A percentile compares a stretch with the other conserved stretches of the same genome.
These are phyloP conservation scores for Spongia lamella DNA, from an alignment of 37 sponge, comb jelly and placozoan species.

Conservation along the genomic window DNA sequence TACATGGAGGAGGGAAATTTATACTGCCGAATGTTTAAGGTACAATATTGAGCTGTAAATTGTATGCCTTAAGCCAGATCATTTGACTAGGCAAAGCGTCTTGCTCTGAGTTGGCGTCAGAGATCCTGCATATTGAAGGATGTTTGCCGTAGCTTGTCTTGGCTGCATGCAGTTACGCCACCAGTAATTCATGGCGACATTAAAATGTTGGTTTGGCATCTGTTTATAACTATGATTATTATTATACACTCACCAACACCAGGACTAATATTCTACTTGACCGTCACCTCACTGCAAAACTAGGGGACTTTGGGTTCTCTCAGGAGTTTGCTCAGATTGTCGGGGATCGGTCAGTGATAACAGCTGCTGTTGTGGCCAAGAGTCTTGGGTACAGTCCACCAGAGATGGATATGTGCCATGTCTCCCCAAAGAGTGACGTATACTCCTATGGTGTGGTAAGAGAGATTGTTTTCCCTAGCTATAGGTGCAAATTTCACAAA, in stretches of 20 bases:
- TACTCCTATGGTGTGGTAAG: conserved; percentile 30
- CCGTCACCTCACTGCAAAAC: background rate
- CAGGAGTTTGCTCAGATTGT: background rate
- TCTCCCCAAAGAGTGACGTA: conserved; percentile 12
- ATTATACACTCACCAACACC: background rate
- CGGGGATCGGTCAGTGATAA: background rate
- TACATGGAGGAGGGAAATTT: too few species aligned
- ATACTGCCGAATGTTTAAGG: too few species aligned
- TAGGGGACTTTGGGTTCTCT: conserved; percentile 28
- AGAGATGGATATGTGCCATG: conserved; percentile 6
- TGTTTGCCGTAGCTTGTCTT: conserved; percentile 10
- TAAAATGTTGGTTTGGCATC: conserved; percentile 12
- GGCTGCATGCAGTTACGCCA: conserved; percentile 20
- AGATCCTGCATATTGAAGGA: conserved; percentile 2
- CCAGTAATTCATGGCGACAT: conserved; percentile 30
- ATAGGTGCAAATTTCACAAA: too few species aligned
- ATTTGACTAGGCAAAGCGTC: too few species aligned
- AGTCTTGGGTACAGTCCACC: conserved; percentile 19
- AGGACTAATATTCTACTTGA: conserved; percentile 26
- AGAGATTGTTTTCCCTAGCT: too few species aligned
- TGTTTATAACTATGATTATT: background rate
- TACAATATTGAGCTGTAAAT: too few species aligned
- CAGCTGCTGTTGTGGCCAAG: background rate
- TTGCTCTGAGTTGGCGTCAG: conserved; percentile 9
- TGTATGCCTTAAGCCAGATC: too few species aligned